Conservation (phyloP, 2,888 invertebrate genomes). For the Baronia brevicornis region DNA sequence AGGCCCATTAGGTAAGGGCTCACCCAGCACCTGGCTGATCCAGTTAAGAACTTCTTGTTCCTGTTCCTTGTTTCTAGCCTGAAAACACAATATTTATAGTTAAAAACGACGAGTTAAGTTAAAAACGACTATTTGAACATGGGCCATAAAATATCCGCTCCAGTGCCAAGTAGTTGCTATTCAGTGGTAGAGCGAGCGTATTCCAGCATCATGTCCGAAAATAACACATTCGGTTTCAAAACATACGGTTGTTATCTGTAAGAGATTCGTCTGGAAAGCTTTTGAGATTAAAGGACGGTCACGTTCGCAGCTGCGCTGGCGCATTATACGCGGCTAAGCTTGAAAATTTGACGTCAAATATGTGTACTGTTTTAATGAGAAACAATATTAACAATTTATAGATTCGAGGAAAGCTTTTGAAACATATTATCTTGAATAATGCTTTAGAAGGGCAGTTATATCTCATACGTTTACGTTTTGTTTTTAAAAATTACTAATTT, state of each 20-base stretch:
- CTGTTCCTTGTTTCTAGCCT: slow-evolving; percentile 92
- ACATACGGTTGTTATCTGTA: slow-evolving; percentile 41
- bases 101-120: slow-evolving; percentile 34
- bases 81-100: slow-evolving; percentile 31
- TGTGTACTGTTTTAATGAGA: too few species aligned
- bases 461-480: too few species aligned
- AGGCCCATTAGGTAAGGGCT: slow-evolving; percentile 86
- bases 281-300: slow-evolving; percentile 30
- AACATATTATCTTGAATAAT: too few species aligned
- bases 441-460: too few species aligned
- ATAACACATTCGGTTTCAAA: slow-evolving; percentile 51
- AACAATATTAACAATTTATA: too few species aligned
- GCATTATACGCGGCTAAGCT: too few species aligned
- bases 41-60: slow-evolving; percentile 93
- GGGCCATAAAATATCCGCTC: slow-evolving; percentile 60
- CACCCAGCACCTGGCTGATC: slow-evolving; percentile 91
- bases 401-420: too few species aligned
- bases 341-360: too few species aligned
- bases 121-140: slow-evolving; percentile 49
- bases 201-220: slow-evolving; percentile 69
- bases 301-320: slow-evolving; percentile 20
- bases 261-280: slow-evolving; percentile 41
- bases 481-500: too few species aligned
- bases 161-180: slow-evolving; percentile 63
- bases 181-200: slow-evolving; percentile 43